A percentile compares a stretch with the other conserved stretches of the same genome.
Conservation (phyloP, 2,113 vertebrate species). For the Neodon shergylaensis region DNA sequence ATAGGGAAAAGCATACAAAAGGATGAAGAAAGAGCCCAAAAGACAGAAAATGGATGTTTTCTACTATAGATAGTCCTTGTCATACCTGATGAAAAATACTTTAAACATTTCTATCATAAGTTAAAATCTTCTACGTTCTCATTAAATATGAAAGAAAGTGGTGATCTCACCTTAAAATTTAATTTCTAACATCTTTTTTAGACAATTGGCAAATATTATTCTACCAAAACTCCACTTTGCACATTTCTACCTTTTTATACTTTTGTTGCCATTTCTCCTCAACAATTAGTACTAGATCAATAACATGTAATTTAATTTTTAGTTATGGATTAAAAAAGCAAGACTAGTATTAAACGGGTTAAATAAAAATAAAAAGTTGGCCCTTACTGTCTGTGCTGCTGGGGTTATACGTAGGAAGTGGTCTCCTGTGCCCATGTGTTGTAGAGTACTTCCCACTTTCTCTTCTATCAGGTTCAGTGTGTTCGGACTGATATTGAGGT, state of each 20-base stretch:
- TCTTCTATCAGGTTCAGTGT: too few relatives aligned
- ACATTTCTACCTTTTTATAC: not conserved
- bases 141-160: not conserved
- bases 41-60: not conserved
- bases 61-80: not conserved
- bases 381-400: too few relatives aligned
- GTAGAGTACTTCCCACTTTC: too few relatives aligned
- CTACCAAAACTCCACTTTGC: not conserved
- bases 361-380: not conserved
- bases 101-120: not conserved
- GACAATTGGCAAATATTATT: not conserved
- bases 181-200: slow-evolving; percentile 21
- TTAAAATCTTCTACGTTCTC: not conserved
- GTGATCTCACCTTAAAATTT: slow-evolving; percentile 8
- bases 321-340: not conserved
- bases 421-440: too few relatives aligned
- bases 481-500: too few relatives aligned
- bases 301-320: not conserved
- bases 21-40: not conserved
- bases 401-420: too few relatives aligned
- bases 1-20: slow-evolving; percentile 4
- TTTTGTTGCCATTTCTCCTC: not conserved
- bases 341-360: not conserved
- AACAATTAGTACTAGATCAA: not conserved
- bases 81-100: not conserved